Evolutionary conservation across 1,140 invertebrate species (phyloP), one percentile per base, ranked within the genome.

Genomic region (Euura saliciscinereae): DNA sequence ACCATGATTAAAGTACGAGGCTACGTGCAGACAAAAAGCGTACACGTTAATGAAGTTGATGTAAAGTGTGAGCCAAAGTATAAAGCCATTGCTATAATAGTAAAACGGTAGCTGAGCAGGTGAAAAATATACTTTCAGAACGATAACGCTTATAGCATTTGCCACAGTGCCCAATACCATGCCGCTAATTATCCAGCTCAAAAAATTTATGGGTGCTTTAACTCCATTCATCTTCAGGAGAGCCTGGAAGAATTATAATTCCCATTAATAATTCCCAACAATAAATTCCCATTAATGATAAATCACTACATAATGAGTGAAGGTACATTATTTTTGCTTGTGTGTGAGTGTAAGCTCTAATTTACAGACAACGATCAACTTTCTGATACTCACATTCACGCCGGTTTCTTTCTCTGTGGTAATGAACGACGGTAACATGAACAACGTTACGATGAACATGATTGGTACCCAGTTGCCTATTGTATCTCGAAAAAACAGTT

Each of bases 201-300:
- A 75, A 59, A 87, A 79, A 80, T 85, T 86, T 46, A 83, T 78
- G 69, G 74, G 74, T 10, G 76, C 79, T 71, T 78, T 82, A 1
- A 86, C 85, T 45, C 86, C 85, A 74, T 87, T 87, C 76, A 87
- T 85, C 44, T 81, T 75, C 85, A 87, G 87, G 51, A 87, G 66
- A 64, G 86, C 80, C 84, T 86, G 51, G 6, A 68, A 75, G 72
- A 51, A n/a, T n/a, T n/a, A n/a, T n/a, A n/a, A 28, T 28, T 28
- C 28, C 28, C 28, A 28, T 28, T 28, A 28, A 28, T 28, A n/a
- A n/a, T n/a, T n/a, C n/a, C n/a, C n/a, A n/a, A n/a, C n/a, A n/a
- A n/a, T n/a, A n/a, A n/a, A 28, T 28, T 28, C 28, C 28, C 28
- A 28, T 28, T 28, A 28, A 28, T 28, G 28, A 28, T 28, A 28